Evolutionary conservation across 2,888 invertebrate species (phyloP), one percentile per base, ranked within the genome.

Genomic region (Euzophera pinguis): DNA sequence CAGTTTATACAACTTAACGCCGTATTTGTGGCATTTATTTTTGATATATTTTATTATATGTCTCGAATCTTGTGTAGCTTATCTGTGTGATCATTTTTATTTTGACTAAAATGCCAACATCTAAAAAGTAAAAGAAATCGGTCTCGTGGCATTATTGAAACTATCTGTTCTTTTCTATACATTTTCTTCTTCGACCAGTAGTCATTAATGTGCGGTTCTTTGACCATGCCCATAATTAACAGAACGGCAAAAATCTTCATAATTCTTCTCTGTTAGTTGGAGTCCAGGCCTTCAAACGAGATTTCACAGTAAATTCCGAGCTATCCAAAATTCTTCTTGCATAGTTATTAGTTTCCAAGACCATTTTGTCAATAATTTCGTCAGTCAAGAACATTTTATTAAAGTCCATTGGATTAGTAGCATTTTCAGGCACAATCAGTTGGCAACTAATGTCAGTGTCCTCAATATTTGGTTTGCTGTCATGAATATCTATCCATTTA

Each of bases 1-100:
- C 13, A 73, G 47, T 58, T 72, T 72, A 54, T 71, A 73, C 16
- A 76, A 47, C 55, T 77, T 75, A 16, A 75, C 54, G 1, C 73
- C 72, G 50, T 71, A 75, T 47, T 62, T 63, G 50, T 71, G 68
- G 12, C 59, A 45, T 57, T 74, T 75, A 41, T 41, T 41, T 41
- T 41, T 16, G 10, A 41, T 41, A 10, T 41, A 41, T 41, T 41
- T n/a, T n/a, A n/a, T n/a, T n/a, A 12, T 3, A 35, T 35, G 1
- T 35, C n/a, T n/a, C n/a, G 8, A n/a, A 35, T 35, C 12, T 35
- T 35, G 5, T n/a, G 5, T 1, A 35, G 5, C n/a, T 12, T 35
- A 35, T 35, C 35, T n/a, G 4, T 12, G 1, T 4, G n/a, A n/a
- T n/a, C 35, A 35, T 35, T 5, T n/a, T n/a, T n/a, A n/a, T 1